Evolutionary conservation across 2,797 vertebrate species (phyloP).

Genomic region (Benthosema pterotum): DNA sequence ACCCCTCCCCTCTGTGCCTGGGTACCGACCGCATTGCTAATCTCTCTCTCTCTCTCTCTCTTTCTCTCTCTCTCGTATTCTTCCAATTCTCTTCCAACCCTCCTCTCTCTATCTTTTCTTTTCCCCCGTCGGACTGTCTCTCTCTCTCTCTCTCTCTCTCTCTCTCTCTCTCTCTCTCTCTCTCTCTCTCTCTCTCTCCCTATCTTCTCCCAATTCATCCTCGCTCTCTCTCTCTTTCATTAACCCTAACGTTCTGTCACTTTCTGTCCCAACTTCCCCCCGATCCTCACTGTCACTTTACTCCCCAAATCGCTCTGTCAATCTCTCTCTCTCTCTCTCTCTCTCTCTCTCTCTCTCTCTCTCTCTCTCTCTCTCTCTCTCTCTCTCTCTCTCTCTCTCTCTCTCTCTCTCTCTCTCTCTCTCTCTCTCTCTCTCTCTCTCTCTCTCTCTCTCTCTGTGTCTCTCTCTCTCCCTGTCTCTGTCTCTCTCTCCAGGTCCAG

Average conservation of each 20-base stretch:
- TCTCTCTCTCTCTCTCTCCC: not conserved
- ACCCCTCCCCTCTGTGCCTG: too few relatives aligned
- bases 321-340: not conserved
- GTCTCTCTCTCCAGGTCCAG: conserved; percentile 82
- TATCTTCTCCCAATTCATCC: conserved; percentile 19
- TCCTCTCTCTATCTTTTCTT: not conserved
- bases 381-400: too few relatives aligned
- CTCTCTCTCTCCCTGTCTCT: not conserved
- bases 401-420: conserved; percentile 2
- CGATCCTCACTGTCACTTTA: conserved; percentile 76
- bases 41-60: not conserved
- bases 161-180: conserved; percentile 14
- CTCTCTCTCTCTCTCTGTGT: not conserved
- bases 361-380: not conserved
- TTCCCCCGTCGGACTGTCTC: conserved; percentile 74
- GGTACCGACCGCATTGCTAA: not conserved
- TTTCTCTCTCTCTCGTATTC: conserved; percentile 1
- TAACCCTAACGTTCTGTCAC: conserved; percentile 3
- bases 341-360: conserved; percentile 17
- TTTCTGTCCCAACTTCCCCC: conserved; percentile 1
- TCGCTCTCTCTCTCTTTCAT: not conserved
- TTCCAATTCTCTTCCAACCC: not conserved
- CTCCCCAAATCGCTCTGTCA: not conserved
- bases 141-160: conserved; percentile 3
- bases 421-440: not conserved